Percentiles rank a stretch among this genome's conserved stretches.
Evolutionary conservation across 2,888 invertebrate genomes (phyloP).

Genomic region (Apamea anceps): DNA sequence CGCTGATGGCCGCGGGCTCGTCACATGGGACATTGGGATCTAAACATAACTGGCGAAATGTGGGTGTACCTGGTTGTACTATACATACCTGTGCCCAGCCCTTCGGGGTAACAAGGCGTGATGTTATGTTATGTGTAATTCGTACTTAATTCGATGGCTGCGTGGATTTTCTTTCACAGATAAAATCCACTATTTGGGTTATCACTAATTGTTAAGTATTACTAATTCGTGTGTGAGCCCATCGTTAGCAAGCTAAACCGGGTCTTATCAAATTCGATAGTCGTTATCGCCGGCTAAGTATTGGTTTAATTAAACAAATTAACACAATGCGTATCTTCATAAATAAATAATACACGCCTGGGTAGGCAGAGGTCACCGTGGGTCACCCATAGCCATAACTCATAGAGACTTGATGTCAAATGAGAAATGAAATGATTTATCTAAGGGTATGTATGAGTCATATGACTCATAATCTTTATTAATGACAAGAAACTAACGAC

Average conservation of each 20-base stretch:
- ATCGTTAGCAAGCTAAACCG: conserved; percentile 1
- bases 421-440: no score
- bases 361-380: neutral
- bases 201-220: conserved; percentile 7
- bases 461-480: no score
- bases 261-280: conserved; percentile 24
- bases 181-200: conserved; percentile 29
- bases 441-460: no score
- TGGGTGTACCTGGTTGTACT: no score
- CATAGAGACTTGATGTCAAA: no score
- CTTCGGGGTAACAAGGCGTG: no score
- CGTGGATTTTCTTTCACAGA: neutral
- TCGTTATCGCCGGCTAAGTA: conserved; percentile 19
- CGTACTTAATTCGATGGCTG: neutral
- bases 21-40: no score
- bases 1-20: no score
- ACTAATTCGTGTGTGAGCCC: conserved; percentile 20
- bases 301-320: conserved; percentile 29
- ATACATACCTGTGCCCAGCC: no score
- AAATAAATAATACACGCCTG: conserved; percentile 9
- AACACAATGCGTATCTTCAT: conserved; percentile 19
- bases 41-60: no score
- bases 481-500: conserved; percentile 4
- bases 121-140: no score
- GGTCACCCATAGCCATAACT: neutral